Conservation (phyloP, 2,797 vertebrate species). For the Falco novaeseelandiae region DNA sequence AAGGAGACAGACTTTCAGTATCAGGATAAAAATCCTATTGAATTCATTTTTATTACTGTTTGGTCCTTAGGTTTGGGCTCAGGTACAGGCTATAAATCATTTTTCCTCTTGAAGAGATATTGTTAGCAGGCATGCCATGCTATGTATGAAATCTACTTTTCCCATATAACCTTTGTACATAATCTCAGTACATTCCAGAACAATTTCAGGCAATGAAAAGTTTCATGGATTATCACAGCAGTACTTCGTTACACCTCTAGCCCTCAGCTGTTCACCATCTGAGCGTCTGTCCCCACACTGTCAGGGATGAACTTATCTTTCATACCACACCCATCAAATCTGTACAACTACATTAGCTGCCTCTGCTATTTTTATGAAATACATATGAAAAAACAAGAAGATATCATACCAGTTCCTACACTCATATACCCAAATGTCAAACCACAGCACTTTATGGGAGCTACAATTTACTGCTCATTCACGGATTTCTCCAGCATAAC, state of each 20-base stretch:
- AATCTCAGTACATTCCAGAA: not conserved
- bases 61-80: not conserved
- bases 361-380: not conserved
- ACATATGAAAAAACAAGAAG: not conserved
- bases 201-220: not conserved
- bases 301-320: not conserved
- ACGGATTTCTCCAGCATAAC: not conserved
- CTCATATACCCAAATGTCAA: not conserved
- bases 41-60: not conserved
- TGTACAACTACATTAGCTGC: fast-evolving
- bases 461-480: not conserved
- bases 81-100: not conserved
- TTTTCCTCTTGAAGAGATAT: not conserved
- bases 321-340: not conserved
- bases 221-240: not conserved
- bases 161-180: fast-evolving
- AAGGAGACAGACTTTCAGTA: not conserved
- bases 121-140: not conserved
- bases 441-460: not conserved
- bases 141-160: not conserved
- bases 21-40: not conserved
- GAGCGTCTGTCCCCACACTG: not conserved
- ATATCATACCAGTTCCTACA: not conserved
- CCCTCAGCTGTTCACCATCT: not conserved
- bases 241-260: not conserved